Evolutionary conservation across 2,888 invertebrate species (phyloP).

Genomic region (Hyposoter didymator): DNA sequence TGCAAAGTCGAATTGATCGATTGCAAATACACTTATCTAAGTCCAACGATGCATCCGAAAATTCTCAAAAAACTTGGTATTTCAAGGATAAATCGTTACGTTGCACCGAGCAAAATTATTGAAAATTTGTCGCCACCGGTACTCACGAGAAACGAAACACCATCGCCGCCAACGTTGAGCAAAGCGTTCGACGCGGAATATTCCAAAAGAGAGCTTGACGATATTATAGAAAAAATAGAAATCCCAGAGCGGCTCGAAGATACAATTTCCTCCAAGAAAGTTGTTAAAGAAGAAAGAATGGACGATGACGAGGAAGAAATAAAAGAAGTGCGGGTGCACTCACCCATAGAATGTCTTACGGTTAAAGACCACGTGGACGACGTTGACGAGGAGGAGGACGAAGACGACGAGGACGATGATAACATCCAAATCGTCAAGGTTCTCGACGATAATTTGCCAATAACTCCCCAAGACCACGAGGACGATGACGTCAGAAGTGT

Average conservation of each 20-base stretch:
- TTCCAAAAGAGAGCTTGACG: neutral
- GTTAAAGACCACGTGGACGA: neutral
- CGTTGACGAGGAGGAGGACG: conserved; percentile 9
- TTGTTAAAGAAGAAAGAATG: neutral
- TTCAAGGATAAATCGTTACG: conserved; percentile 71
- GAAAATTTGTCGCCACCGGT: neutral
- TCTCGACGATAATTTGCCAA: conserved; percentile 45
- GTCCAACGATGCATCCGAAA: conserved; percentile 68
- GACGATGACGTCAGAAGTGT: conserved; percentile 61
- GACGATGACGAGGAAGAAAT: conserved; percentile 13
- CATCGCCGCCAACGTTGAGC: conserved; percentile 22
- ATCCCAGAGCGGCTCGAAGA: neutral
- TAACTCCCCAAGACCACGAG: conserved; percentile 34
- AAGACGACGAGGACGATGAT: conserved; percentile 49
- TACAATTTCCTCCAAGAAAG: neutral
- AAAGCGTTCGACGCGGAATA: conserved; percentile 3
- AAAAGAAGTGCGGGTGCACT: neutral
- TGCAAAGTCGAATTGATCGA: conserved; percentile 79
- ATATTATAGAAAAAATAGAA: conserved; percentile 3
- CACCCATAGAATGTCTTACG: neutral
- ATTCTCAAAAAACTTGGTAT: conserved; percentile 74
- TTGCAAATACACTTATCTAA: conserved; percentile 76
- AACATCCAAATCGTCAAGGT: conserved; percentile 56
- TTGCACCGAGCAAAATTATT: neutral
- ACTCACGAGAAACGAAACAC: conserved; percentile 18